Conservation (phyloP, 1,140 invertebrate genomes). For the Drosophila mojavensis region DNA sequence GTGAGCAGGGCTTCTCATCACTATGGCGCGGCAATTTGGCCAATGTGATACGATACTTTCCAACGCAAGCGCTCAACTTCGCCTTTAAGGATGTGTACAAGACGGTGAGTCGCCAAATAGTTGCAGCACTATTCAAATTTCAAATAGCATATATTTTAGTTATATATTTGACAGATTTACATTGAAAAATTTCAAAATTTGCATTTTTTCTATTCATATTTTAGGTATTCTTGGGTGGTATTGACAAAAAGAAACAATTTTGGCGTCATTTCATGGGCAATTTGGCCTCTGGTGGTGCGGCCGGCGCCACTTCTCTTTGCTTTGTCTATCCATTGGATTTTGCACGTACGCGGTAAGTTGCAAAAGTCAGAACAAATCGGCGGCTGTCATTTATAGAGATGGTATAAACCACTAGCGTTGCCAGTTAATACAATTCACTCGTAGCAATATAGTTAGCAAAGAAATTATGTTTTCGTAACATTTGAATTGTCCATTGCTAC, state of each 20-base stretch:
- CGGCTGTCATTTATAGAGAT: too few species aligned
- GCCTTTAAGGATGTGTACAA: conserved; percentile 97
- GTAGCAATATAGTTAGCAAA: too few species aligned
- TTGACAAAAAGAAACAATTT: conserved; percentile 94
- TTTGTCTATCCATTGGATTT: conserved; percentile 98
- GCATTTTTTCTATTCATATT: background rate
- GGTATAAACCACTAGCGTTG: too few species aligned
- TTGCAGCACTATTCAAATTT: too few species aligned
- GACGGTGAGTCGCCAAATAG: conserved; percentile 84
- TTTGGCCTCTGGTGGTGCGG: conserved; percentile 96
- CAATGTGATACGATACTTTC: conserved; percentile 96
- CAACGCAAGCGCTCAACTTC: conserved; percentile 98
- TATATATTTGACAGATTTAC: too few species aligned
- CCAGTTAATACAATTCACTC: background rate
- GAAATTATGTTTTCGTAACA: too few species aligned
- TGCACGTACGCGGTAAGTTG: conserved; percentile 89
- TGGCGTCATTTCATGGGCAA: conserved; percentile 94
- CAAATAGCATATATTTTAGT: too few species aligned
- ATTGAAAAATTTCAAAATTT: too few species aligned
- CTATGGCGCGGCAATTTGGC: conserved; percentile 98
- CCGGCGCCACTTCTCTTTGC: conserved; percentile 95
- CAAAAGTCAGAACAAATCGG: background rate
- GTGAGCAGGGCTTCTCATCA: conserved; percentile 91
- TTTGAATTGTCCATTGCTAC: too few species aligned
- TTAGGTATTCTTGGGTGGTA: conserved; percentile 85